Percentiles rank a stretch among this genome's conserved stretches.
Conservation (phyloP, 2,113 vertebrate species). For the Delphinus delphis region DNA sequence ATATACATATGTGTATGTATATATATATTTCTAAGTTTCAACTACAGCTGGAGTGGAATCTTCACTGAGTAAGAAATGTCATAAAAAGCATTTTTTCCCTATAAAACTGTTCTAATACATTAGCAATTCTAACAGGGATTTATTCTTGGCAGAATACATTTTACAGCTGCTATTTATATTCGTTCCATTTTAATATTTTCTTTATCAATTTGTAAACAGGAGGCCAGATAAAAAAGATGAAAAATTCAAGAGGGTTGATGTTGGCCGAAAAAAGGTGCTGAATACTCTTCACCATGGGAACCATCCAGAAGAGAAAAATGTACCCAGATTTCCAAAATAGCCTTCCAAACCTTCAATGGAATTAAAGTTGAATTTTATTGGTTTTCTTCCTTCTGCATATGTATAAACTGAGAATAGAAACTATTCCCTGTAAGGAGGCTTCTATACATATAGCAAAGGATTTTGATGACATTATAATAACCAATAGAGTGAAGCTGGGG, state of each 20-base stretch:
- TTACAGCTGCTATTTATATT: slow-evolving; percentile 52
- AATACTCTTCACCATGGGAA: slow-evolving; percentile 26
- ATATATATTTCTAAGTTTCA: background rate
- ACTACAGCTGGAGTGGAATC: background rate
- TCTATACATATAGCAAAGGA: slow-evolving; percentile 12
- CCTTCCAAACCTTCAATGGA: slow-evolving; percentile 1
- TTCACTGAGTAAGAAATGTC: slow-evolving; percentile 10
- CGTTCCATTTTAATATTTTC: slow-evolving; percentile 67
- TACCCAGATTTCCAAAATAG: slow-evolving; percentile 22
- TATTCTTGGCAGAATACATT: slow-evolving; percentile 54
- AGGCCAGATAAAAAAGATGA: slow-evolving; percentile 46
- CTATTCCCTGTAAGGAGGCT: background rate
- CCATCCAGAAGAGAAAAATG: slow-evolving; percentile 28
- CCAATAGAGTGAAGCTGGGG: background rate
- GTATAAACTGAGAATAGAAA: slow-evolving; percentile 39
- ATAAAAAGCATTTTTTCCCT: background rate
- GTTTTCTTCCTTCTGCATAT: background rate
- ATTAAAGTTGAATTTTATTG: slow-evolving; percentile 46
- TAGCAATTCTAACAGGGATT: slow-evolving; percentile 40
- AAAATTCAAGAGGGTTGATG: slow-evolving; percentile 36
- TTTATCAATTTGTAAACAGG: slow-evolving; percentile 66
- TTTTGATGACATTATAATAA: slow-evolving; percentile 48
- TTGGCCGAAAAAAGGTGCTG: slow-evolving; percentile 30
- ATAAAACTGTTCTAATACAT: slow-evolving; percentile 29
- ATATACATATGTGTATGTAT: background rate